Percentiles rank a stretch among this genome's conserved stretches.
Conservation (phyloP, 2,797 vertebrate genomes). For the Mionectes olivaceus region DNA sequence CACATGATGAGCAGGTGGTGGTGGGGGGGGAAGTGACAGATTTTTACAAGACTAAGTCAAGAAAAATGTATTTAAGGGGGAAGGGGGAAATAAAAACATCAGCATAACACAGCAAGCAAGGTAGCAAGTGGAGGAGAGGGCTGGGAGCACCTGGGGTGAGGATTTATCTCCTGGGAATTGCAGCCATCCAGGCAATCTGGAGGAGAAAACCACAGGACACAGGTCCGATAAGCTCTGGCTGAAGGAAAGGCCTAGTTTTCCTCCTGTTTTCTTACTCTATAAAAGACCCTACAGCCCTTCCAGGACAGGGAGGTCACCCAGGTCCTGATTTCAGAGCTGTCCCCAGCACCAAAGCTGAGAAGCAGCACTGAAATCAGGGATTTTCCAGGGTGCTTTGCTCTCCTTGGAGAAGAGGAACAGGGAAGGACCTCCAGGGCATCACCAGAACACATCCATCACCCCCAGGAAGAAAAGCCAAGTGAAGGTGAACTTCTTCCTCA, state of each 20-base stretch:
- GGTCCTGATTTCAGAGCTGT: not conserved
- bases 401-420: not conserved
- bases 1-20: accelerated
- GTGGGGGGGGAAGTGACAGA: not conserved
- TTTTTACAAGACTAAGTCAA: not conserved
- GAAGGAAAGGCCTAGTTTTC: not conserved
- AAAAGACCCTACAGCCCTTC: not conserved
- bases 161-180: not conserved
- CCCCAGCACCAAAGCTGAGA: not conserved
- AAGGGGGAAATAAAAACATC: not conserved
- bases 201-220: not conserved
- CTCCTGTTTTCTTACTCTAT: not conserved
- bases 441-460: not conserved
- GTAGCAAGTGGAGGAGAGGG: not conserved
- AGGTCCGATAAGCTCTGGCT: not conserved
- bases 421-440: not conserved
- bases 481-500: not conserved
- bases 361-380: not conserved
- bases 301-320: not conserved
- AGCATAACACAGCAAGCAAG: not conserved
- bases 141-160: not conserved
- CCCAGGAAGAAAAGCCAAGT: not conserved
- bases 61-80: not conserved
- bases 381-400: not conserved
- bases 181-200: not conserved